Conservation (phyloP, 2,888 invertebrate species). For the Diadegma fenestrale region DNA sequence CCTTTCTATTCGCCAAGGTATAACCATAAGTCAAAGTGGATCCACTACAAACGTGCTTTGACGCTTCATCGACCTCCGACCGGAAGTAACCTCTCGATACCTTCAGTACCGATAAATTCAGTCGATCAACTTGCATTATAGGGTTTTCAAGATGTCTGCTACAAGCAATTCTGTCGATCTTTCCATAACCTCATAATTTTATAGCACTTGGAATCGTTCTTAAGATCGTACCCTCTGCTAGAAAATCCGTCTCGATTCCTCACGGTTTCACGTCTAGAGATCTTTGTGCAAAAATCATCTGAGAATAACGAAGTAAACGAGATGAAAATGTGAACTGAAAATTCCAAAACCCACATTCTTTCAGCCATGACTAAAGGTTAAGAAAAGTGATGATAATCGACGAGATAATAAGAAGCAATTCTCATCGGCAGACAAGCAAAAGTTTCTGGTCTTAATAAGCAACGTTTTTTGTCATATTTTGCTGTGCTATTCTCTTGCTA, state of each 20-base stretch:
- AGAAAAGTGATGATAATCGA: neutral
- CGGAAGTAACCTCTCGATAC: slow-evolving; percentile 39
- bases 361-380: neutral
- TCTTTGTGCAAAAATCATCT: neutral
- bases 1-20: slow-evolving; percentile 28
- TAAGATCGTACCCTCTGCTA: too few relatives aligned
- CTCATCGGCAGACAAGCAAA: neutral
- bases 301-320: neutral
- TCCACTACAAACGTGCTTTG: slow-evolving; percentile 22
- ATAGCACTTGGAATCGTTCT: neutral
- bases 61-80: slow-evolving; percentile 27
- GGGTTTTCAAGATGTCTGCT: neutral
- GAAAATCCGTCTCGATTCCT: neutral
- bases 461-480: neutral
- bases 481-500: neutral
- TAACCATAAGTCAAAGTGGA: slow-evolving; percentile 32
- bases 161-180: neutral
- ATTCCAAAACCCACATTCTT: neutral
- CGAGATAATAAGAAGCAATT: slow-evolving; percentile 13
- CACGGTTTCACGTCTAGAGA: neutral
- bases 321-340: neutral
- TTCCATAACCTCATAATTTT: neutral
- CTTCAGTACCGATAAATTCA: slow-evolving; percentile 5
- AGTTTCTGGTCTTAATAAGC: slow-evolving; percentile 22
- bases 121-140: slow-evolving; percentile 13